Percentiles rank a stretch among this genome's conserved stretches.
phyloP scores from a whole-genome alignment of 2,797 vertebrate species.

The Lycodopsis pacificus region DNA sequence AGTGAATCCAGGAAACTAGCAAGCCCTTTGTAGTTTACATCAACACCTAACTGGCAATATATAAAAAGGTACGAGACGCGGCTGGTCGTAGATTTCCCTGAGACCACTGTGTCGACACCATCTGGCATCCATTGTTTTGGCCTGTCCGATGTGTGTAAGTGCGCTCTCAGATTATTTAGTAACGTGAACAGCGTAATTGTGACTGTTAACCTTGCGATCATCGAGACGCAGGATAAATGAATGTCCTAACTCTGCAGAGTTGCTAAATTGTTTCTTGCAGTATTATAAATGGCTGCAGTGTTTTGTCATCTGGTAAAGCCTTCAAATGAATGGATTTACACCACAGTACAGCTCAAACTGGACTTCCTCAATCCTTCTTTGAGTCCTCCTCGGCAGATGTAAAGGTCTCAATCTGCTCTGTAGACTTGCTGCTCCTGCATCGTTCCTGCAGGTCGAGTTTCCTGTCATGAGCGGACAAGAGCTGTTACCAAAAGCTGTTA shows the following conservation, averaged over 20 bases:
- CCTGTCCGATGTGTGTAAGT: background rate
- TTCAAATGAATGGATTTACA: background rate
- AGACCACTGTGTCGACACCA: background rate
- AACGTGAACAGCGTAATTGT: background rate
- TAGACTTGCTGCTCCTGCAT: background rate
- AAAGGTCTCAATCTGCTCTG: background rate
- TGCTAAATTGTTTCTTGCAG: background rate
- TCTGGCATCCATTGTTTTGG: background rate
- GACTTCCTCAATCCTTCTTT: background rate
- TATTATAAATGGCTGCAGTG: background rate
- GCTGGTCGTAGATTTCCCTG: background rate
- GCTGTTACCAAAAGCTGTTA: slow-evolving; percentile 10
- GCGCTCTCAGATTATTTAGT: background rate
- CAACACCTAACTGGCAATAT: too few relatives aligned
- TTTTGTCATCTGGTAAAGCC: background rate
- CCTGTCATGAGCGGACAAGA: background rate
- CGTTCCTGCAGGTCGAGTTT: slow-evolving; percentile 7
- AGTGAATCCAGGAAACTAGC: background rate
- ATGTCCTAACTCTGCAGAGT: background rate
- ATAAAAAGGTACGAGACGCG: background rate
- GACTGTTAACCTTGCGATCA: background rate
- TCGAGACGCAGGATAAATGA: background rate
- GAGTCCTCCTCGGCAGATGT: background rate
- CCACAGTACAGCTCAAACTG: background rate
- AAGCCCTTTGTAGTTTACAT: background rate